Evolutionary conservation across 2,113 vertebrate species (phyloP).

Genomic region (Emydura subglobosa): DNA sequence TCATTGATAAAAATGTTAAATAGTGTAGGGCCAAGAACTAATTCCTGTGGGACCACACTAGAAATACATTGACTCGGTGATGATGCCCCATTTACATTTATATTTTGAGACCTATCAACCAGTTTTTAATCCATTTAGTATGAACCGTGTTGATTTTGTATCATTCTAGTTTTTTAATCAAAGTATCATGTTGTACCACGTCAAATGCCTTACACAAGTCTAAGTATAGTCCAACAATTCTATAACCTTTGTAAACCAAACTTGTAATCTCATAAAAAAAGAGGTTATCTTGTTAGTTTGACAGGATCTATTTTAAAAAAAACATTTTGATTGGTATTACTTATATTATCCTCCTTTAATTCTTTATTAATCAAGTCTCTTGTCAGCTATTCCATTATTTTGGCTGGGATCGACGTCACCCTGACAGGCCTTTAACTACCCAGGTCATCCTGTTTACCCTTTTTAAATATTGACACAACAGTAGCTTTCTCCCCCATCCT

Average conservation of each 20-base stretch:
- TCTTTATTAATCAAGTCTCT: constrained; percentile 27
- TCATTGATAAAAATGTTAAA: background rate
- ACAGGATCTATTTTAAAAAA: background rate
- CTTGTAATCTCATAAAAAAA: background rate
- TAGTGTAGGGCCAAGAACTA: background rate
- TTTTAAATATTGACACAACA: background rate
- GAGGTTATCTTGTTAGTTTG: background rate
- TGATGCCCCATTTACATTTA: background rate
- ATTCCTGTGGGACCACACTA: background rate
- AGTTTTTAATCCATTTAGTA: background rate
- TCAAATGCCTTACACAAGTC: background rate
- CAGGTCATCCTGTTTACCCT: background rate
- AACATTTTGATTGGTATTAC: background rate
- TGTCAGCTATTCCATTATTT: background rate
- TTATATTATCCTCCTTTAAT: constrained; percentile 27
- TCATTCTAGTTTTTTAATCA: background rate
- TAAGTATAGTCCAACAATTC: background rate
- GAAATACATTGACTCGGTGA: background rate
- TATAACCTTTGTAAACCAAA: background rate
- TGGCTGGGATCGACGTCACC: background rate
- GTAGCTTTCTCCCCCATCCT: background rate
- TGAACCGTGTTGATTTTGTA: background rate
- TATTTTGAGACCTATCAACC: background rate
- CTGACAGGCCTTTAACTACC: background rate
- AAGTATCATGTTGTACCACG: background rate